Evolutionary conservation across 2,888 invertebrate genomes (phyloP).

Genomic region (Blastobasis lacticolella): DNA sequence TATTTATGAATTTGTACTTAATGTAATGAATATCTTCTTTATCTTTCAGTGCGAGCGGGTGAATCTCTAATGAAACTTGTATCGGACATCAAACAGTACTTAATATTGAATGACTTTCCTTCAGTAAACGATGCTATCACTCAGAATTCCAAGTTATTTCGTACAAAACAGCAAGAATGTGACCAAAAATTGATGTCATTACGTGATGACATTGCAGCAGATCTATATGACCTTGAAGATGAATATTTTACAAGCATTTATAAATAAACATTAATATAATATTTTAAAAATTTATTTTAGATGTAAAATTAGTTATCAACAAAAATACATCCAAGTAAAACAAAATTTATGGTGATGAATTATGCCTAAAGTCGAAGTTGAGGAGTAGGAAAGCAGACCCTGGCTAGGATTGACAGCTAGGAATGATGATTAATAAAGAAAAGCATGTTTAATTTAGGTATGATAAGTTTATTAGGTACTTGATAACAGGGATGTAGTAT

Average conservation of each 20-base stretch:
- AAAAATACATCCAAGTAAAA: too few species aligned
- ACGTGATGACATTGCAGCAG: constrained; percentile 95
- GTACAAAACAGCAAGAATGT: constrained; percentile 92
- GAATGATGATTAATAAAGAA: too few species aligned
- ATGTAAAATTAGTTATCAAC: too few species aligned
- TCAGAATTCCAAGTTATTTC: constrained; percentile 91
- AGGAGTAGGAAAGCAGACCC: too few species aligned
- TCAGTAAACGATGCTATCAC: constrained; percentile 98
- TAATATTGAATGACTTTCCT: constrained; percentile 98
- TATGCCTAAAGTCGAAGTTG: too few species aligned
- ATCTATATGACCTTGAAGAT: constrained; percentile 93
- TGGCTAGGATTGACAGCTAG: too few species aligned
- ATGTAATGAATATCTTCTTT: too few species aligned
- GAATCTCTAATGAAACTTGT: constrained; percentile 98
- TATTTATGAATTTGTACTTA: too few species aligned
- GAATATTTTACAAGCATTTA: constrained; percentile 93
- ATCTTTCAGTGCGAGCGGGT: constrained; percentile 87
- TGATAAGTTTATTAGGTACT: too few species aligned
- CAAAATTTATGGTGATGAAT: too few species aligned
- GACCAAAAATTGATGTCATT: constrained; percentile 94
- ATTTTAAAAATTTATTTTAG: neutral
- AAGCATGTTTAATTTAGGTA: too few species aligned
- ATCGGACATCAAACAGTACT: constrained; percentile 97
- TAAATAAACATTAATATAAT: constrained; percentile 62
- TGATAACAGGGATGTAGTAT: too few species aligned